Conservation (phyloP, 1,140 invertebrate genomes). For the Aphidius ervi region DNA sequence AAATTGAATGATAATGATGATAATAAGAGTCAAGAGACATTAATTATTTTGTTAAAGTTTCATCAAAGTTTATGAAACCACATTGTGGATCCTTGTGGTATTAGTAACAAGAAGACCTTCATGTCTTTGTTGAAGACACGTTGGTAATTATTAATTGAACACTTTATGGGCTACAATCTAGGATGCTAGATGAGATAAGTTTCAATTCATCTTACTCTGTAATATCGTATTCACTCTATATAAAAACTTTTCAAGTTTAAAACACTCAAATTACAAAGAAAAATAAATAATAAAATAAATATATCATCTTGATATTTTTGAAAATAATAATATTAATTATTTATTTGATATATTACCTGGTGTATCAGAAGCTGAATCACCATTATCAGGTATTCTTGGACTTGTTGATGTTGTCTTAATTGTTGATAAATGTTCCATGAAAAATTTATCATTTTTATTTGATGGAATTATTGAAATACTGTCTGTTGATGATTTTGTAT, state of each 20-base stretch:
- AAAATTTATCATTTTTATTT: slow-evolving; percentile 22
- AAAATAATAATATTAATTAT: too few relatives aligned
- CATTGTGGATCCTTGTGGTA: too few relatives aligned
- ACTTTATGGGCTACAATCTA: slow-evolving; percentile 30
- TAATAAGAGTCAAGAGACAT: too few relatives aligned
- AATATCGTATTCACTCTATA: background rate
- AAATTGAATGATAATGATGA: too few relatives aligned
- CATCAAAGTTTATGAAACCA: too few relatives aligned
- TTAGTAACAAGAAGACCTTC: too few relatives aligned
- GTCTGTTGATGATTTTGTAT: slow-evolving; percentile 28
- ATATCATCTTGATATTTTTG: background rate
- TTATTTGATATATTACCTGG: slow-evolving; percentile 29
- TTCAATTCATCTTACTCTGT: background rate
- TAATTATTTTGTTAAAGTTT: too few relatives aligned
- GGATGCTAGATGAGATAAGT: slow-evolving; percentile 2
- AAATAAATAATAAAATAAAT: background rate
- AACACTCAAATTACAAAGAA: background rate
- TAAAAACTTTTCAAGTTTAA: too few relatives aligned
- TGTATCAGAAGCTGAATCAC: slow-evolving; percentile 34
- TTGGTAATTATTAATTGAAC: slow-evolving; percentile 36
- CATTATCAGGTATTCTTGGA: slow-evolving; percentile 34
- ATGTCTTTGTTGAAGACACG: slow-evolving; percentile 26
- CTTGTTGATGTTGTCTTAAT: slow-evolving; percentile 30
- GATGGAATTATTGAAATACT: slow-evolving; percentile 24
- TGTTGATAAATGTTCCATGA: slow-evolving; percentile 24